Evolutionary conservation across 1,140 invertebrate genomes (phyloP).

Genomic region (Pseudachorutes palmiensis): DNA sequence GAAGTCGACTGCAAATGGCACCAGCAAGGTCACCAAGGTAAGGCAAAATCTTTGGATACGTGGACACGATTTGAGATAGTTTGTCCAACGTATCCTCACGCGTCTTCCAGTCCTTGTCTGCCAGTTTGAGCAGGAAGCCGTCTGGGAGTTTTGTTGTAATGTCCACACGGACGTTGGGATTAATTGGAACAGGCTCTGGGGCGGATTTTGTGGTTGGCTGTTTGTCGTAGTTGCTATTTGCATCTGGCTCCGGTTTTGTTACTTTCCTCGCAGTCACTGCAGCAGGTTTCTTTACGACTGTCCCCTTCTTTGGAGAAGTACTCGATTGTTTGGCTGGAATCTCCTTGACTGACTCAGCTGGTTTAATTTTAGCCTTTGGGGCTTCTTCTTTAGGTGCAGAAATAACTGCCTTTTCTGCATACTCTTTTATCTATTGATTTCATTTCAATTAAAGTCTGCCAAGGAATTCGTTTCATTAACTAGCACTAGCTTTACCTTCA

Average conservation of each 20-base stretch:
- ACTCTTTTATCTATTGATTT: slow-evolving; percentile 72
- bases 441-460: neutral
- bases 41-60: slow-evolving; percentile 70
- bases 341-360: neutral
- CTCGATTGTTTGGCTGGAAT: neutral
- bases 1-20: slow-evolving; percentile 61
- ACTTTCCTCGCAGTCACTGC: slow-evolving; percentile 24
- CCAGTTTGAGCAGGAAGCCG: slow-evolving; percentile 65
- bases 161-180: slow-evolving; percentile 56
- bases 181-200: too few relatives aligned
- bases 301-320: neutral
- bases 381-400: slow-evolving; percentile 32
- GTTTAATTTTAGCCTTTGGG: slow-evolving; percentile 4
- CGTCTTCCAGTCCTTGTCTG: slow-evolving; percentile 92
- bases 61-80: slow-evolving; percentile 59
- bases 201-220: too few relatives aligned
- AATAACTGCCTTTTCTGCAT: slow-evolving; percentile 82
- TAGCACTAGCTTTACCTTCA: too few relatives aligned
- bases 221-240: neutral
- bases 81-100: slow-evolving; percentile 67
- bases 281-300: slow-evolving; percentile 49
- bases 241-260: slow-evolving; percentile 19
- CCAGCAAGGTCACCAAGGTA: slow-evolving; percentile 74
- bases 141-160: slow-evolving; percentile 79
- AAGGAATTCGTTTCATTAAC: too few relatives aligned